Base-by-base conservation (phyloP, 2,113 vertebrate species). In the Buteo buteo region DNA sequence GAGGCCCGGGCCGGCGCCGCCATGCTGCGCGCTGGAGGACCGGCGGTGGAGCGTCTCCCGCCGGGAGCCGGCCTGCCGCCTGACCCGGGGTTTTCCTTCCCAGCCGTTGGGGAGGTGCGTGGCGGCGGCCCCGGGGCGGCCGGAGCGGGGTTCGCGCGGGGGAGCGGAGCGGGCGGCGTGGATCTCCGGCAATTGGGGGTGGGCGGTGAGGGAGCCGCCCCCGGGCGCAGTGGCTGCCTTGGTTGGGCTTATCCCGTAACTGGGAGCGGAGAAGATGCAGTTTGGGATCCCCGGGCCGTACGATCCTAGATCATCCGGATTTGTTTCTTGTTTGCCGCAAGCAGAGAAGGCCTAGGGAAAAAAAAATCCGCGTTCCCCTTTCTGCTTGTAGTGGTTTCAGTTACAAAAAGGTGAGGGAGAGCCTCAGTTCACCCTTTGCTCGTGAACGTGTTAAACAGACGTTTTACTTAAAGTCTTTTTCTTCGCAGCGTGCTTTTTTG, bases 401-500 rank as follows among this genome's bases (percentile, higher is more conserved):
- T 47, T 54, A 3, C 10, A 2, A 1, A 49, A 59, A 49, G n/a
- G 45, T 38, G 61, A 74, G 72, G 44, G 67, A 14, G 32, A 28
- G 19, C 11, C 7, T 13, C 22, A 4, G 42, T 8, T 90, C 16
- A 12, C 4, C 2, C 2, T 14, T 52, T 4, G 12, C 17, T 61
- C 11, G 31, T 28, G 11, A 29, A 9, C 18, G 16, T 4, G 2
- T 9, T n/a, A 42, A 36, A 25, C 11, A 28, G 42, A 24, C 8
- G 7, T 36, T 67, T 58, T 6, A 10, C 8, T 71, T 34, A 1
- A 40, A 40, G 7, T 6, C 0, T 4, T 24, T 44, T 66, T 24
- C 1, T 26, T 62, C 1, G 2, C 19, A 7, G 10, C 2, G 3
- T 36, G 3, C 7, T 26, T 40, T 10, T 67, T 40, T 34, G 13